Evolutionary conservation across 2,113 vertebrate species (phyloP), one percentile per base, ranked within the genome.

Genomic region (Acrocephalus kingi): DNA sequence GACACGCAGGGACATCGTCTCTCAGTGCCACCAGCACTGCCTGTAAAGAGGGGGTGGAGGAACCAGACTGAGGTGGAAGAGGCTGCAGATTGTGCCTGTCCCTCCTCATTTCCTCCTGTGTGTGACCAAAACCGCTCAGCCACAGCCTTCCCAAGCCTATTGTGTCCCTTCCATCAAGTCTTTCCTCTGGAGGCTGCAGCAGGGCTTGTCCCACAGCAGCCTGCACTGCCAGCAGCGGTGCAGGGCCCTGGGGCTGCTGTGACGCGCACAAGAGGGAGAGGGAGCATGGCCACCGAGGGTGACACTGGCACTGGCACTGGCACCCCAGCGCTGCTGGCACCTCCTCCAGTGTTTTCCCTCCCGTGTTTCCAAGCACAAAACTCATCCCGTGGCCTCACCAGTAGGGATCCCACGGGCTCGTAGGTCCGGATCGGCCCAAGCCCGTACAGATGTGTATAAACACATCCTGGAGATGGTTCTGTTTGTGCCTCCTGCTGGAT

Each of bases 381-480:
- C 0, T 1, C 37, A 17, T 21, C 16, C 20, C 39, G 31, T 18
- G 59, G 33, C 31, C 54, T 64, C 63, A 37, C 7, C 3, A 1
- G 31, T 4, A 19, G 39, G 15, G 5, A 52, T 17, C n/a, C 58
- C 22, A 2, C 1, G 11, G 35, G 13, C 9, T 25, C 30, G 5
- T 0, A 2, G 39, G 7, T 13, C 24, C 48, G 10, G 18, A 43
- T 15, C 35, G 20, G 33, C 54, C 59, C 31, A 8, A 10, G 17
- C 2, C 14, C 11, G 0, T 0, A 2, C 2, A 10, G 1, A 3
- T 45, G 7, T 12, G 22, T 3, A 5, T 3, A 24, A 52, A 27
- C 5, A 10, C 41, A 2, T 7, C 5, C 7, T 2, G 11, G 0
- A 30, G 39, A 6, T 5, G 11, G 24, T 28, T 33, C 10, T 48